Percentiles rank a stretch among this genome's conserved stretches.
Conservation (phyloP, 2,797 vertebrate species). For the Eulemur rubriventer region DNA sequence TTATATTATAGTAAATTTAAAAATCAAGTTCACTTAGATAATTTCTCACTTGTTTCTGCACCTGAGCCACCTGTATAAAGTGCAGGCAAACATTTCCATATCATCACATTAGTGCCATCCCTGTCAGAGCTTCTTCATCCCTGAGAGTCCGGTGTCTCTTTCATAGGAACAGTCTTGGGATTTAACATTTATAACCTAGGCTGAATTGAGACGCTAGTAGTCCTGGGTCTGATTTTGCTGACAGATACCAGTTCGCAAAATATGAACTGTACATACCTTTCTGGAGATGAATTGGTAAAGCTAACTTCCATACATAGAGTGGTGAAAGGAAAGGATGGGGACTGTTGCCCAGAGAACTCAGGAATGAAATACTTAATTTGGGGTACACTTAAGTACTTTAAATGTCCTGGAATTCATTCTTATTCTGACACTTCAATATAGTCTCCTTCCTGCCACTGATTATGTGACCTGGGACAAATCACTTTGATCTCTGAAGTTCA, state of each 20-base stretch:
- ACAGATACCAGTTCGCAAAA: not conserved
- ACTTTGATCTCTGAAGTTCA: not conserved
- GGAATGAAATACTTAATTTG: not conserved
- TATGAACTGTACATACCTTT: not conserved
- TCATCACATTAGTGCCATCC: not conserved
- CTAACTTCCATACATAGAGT: not conserved
- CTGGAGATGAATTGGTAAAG: not conserved
- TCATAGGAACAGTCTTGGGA: not conserved
- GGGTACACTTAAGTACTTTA: not conserved
- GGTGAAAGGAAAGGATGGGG: not conserved
- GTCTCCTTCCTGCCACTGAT: not conserved
- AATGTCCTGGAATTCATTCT: not conserved
- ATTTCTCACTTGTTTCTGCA: not conserved
- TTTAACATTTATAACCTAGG: not conserved
- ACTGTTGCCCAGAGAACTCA: not conserved
- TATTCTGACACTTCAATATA: not conserved
- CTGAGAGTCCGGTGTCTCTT: not conserved
- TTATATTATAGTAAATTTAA: conserved; percentile 8
- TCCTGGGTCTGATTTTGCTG: not conserved
- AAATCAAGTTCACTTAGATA: not conserved
- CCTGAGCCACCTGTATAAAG: not conserved
- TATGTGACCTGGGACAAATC: not conserved
- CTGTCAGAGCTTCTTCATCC: not conserved
- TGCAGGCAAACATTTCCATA: not conserved
- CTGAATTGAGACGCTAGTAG: not conserved